These are phyloP conservation scores for Gymnocephalus cernua DNA, from an alignment of 2,113 vertebrate species.

Conservation along the genomic window DNA sequence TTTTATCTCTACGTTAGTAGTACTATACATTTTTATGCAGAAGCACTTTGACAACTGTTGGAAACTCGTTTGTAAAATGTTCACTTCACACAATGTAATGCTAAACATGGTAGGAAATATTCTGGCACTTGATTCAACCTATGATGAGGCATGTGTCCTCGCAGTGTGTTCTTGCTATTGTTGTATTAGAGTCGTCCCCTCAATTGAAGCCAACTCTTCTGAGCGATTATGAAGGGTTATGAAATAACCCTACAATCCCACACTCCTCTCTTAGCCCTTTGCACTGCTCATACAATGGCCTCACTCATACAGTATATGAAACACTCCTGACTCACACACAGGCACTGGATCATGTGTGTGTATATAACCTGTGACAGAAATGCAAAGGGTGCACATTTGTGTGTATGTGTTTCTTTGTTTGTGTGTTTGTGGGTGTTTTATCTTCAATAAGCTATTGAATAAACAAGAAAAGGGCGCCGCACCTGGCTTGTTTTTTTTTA, in stretches of 20 bases:
- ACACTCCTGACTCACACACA: constrained; percentile 38
- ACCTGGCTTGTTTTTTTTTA: constrained; percentile 51
- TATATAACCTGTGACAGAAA: constrained; percentile 1
- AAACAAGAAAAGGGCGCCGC: neutral
- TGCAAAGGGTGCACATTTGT: neutral
- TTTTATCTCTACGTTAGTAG: neutral
- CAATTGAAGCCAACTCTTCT: constrained; percentile 25
- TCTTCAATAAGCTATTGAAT: constrained; percentile 16
- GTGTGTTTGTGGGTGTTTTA: constrained; percentile 18
- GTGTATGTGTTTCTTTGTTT: neutral
- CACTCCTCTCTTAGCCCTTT: constrained; percentile 25
- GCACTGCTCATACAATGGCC: constrained; percentile 44
- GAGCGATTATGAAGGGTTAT: constrained; percentile 28
- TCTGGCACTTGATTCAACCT: neutral
- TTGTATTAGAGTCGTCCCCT: constrained; percentile 12
- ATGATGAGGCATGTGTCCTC: neutral
- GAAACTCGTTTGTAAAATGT: neutral
- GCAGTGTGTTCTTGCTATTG: constrained; percentile 4
- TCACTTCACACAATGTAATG: neutral
- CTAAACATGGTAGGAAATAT: constrained; percentile 8
- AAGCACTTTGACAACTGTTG: neutral
- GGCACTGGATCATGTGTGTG: constrained; percentile 19
- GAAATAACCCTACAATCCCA: constrained; percentile 5
- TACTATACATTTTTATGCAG: neutral
- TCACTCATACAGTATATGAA: constrained; percentile 24